phyloP scores from a whole-genome alignment of 2,888 invertebrate genomes.

The Eupsilia transversa region DNA sequence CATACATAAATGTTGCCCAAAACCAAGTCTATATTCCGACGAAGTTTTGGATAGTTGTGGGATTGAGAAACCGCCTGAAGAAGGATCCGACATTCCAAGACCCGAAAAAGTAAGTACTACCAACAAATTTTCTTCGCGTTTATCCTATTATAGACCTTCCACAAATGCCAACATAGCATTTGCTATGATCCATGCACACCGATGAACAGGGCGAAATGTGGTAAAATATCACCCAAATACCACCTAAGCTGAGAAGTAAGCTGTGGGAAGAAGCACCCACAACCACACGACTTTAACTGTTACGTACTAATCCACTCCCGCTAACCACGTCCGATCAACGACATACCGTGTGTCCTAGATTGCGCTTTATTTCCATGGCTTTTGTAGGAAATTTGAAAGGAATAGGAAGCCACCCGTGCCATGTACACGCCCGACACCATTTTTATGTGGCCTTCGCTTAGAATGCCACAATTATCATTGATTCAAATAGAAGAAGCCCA shows the following conservation, averaged over 20 bases:
- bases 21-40: constrained; percentile 38
- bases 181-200: neutral
- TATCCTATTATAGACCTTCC: neutral
- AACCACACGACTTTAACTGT: neutral
- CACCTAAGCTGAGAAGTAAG: neutral
- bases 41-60: constrained; percentile 34
- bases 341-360: too few relatives aligned
- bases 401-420: too few relatives aligned
- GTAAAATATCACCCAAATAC: neutral
- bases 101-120: constrained; percentile 31
- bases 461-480: too few relatives aligned
- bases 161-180: neutral
- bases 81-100: neutral
- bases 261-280: too few relatives aligned
- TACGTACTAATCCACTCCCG: too few relatives aligned
- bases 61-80: neutral
- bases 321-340: too few relatives aligned
- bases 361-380: too few relatives aligned
- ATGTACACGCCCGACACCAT: too few relatives aligned
- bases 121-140: neutral
- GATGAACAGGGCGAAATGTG: neutral
- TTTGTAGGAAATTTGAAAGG: too few relatives aligned
- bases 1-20: constrained; percentile 46
- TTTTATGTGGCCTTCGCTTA: too few relatives aligned
- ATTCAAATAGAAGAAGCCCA: neutral